Evolutionary conservation across 2,888 invertebrate genomes (phyloP).

Genomic region (Muscina levida): DNA sequence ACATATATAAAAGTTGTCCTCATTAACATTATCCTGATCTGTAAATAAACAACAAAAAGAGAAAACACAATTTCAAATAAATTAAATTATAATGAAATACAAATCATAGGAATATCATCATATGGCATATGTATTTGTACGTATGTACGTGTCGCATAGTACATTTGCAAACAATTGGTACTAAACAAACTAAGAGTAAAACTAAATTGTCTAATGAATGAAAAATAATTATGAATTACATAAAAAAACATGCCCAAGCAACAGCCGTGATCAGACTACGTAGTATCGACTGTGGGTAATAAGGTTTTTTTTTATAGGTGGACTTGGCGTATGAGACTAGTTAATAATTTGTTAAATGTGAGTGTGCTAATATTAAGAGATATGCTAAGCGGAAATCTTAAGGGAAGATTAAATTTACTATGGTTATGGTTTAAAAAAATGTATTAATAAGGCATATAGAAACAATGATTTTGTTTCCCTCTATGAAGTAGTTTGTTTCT

Average conservation of each 20-base stretch:
- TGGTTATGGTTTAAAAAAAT: too few species aligned
- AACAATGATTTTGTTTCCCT: too few species aligned
- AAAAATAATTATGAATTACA: not conserved
- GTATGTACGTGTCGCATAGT: constrained; percentile 34
- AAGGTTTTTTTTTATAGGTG: too few species aligned
- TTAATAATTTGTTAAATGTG: too few species aligned
- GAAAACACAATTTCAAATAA: constrained; percentile 32
- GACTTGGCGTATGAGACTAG: too few species aligned
- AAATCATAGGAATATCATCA: constrained; percentile 34
- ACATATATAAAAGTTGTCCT: constrained; percentile 55
- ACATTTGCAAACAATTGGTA: constrained; percentile 34
- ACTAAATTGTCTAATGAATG: constrained; percentile 11
- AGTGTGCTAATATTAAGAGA: too few species aligned
- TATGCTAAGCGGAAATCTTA: too few species aligned
- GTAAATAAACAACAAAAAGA: constrained; percentile 61
- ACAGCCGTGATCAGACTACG: constrained; percentile 8
- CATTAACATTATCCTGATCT: constrained; percentile 64
- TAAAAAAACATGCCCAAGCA: constrained; percentile 16
- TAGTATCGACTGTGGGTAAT: not conserved
- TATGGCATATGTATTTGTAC: constrained; percentile 20
- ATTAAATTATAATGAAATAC: constrained; percentile 39
- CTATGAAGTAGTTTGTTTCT: too few species aligned
- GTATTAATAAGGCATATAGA: too few species aligned
- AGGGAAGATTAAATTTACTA: too few species aligned
- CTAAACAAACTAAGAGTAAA: constrained; percentile 13